These are phyloP conservation scores for Panthera uncia DNA, from an alignment of 2,113 vertebrate species.

Conservation along the genomic window DNA sequence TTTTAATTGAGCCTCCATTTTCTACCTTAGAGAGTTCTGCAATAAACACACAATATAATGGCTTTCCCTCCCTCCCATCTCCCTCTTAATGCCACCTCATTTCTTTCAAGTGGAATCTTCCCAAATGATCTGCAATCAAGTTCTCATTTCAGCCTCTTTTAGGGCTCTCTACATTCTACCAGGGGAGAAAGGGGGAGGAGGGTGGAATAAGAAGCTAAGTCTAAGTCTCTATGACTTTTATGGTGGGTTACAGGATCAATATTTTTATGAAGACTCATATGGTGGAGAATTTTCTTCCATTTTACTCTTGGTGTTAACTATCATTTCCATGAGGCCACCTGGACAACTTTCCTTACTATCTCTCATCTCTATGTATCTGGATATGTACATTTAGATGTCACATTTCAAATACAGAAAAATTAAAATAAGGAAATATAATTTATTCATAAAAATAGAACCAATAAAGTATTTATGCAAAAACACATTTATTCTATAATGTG, in stretches of 20 bases:
- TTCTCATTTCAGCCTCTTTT: neutral
- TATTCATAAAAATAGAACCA: neutral
- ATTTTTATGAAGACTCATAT: neutral
- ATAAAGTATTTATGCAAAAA: neutral
- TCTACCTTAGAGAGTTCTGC: neutral
- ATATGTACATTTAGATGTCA: neutral
- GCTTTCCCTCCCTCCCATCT: neutral
- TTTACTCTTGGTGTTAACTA: neutral
- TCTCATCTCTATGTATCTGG: neutral
- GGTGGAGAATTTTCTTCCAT: neutral
- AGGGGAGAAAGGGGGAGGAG: neutral
- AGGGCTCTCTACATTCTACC: no score
- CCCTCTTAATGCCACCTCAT: neutral
- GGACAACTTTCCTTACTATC: neutral
- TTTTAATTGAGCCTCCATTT: neutral
- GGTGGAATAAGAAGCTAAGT: neutral
- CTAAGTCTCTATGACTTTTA: neutral
- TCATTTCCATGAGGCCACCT: neutral
- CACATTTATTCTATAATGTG: neutral
- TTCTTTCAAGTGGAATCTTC: neutral
- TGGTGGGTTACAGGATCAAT: neutral
- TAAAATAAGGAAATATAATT: neutral
- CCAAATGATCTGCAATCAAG: neutral
- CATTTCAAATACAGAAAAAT: neutral
- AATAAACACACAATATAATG: neutral